Conservation (phyloP, 2,888 invertebrate species). For the Microctonus aethiopoides region DNA sequence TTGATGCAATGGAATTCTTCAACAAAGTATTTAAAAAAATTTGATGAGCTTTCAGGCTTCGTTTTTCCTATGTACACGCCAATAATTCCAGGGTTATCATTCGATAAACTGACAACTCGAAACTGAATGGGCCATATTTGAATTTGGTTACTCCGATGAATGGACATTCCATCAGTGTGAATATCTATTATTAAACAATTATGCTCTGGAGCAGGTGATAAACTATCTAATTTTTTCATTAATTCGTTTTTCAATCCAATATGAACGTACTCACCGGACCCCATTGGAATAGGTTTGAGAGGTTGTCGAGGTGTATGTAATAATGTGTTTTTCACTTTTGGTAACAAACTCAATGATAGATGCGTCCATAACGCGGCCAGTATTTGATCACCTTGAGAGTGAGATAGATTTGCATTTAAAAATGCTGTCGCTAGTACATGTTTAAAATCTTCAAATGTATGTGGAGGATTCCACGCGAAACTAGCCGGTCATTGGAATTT, state of each 20-base stretch:
- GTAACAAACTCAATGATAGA: no score
- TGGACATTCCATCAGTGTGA: slow-evolving; percentile 8
- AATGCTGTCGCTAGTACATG: no score
- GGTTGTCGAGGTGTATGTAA: slow-evolving; percentile 4
- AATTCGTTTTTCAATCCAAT: slow-evolving; percentile 5
- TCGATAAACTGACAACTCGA: neutral
- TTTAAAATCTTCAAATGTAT: no score
- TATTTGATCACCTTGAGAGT: no score
- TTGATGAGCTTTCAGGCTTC: neutral
- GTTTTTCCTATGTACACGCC: slow-evolving; percentile 9
- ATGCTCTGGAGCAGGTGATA: neutral
- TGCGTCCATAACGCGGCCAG: no score
- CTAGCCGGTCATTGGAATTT: no score
- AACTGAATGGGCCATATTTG: slow-evolving; percentile 16
- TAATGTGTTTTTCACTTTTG: neutral
- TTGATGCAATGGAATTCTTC: neutral
- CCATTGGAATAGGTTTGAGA: neutral
- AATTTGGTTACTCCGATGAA: neutral
- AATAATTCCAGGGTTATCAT: neutral
- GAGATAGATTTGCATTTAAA: no score
- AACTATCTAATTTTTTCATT: neutral
- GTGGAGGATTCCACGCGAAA: no score
- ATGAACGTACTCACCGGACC: slow-evolving; percentile 24
- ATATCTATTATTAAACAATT: slow-evolving; percentile 3
- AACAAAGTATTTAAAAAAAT: neutral